Conservation (phyloP, 1,140 invertebrate species). For the Oppia nitens region DNA sequence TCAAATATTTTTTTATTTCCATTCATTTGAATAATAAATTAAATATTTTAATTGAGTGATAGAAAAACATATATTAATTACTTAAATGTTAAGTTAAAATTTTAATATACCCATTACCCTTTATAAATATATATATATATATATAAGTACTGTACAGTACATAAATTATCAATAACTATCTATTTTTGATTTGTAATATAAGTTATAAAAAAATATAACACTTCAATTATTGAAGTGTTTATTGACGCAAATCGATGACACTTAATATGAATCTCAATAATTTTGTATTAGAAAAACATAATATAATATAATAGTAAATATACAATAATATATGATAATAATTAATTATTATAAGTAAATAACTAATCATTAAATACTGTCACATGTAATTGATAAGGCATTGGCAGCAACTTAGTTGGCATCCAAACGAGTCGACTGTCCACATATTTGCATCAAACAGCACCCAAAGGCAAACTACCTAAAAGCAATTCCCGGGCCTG, state of each 20-base stretch:
- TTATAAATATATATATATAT: too few species aligned
- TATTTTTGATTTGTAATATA: too few species aligned
- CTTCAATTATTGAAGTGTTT: too few species aligned
- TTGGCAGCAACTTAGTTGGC: constrained; percentile 29
- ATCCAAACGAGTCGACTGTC: constrained; percentile 36
- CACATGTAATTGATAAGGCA: constrained; percentile 29
- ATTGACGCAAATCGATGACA: too few species aligned
- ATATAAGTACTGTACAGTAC: too few species aligned
- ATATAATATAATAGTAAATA: too few species aligned
- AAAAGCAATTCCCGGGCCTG: constrained; percentile 23
- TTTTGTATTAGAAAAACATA: too few species aligned
- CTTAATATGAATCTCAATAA: too few species aligned
- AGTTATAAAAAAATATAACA: too few species aligned
- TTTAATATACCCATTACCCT: too few species aligned
- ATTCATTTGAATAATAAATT: not conserved
- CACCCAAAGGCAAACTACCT: constrained; percentile 19
- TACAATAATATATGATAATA: too few species aligned
- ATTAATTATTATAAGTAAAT: not conserved
- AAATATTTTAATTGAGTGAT: not conserved
- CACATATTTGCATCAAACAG: constrained; percentile 30
- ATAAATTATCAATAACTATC: too few species aligned
- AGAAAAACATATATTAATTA: not conserved
- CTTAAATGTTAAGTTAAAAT: not conserved
- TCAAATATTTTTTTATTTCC: not conserved
- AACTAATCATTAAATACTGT: not conserved